Base-by-base conservation (phyloP, 2,888 invertebrate species). In the Incurvaria masculella region DNA sequence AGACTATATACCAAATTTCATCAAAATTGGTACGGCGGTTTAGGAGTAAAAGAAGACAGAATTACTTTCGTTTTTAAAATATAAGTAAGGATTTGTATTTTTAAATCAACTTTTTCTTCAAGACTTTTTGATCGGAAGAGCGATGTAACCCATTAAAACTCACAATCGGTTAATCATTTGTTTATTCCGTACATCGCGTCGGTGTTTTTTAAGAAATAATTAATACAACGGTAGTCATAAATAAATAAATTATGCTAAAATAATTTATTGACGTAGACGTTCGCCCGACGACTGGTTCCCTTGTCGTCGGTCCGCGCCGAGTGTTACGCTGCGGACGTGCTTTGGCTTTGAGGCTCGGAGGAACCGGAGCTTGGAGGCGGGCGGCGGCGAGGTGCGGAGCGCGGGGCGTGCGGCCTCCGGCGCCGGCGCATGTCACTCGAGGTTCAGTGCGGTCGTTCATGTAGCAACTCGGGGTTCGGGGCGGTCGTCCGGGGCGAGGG, bases 201-300 rank as follows among this genome's bases (percentile, higher is more conserved):
- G 67, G 61, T 69, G 66, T 17, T 41, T 41, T 41, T 8, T 69
- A 66, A 69, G 61, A 67, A 62, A 68, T 66, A 67, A 64, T 68
- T 62, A n/a, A 67, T 65, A 69, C 64, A 69, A 69, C 68, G 63
- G 62, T 67, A 67, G 72, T 74, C 73, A 71, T 65, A 67, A 74
- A 70, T 72, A 75, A 75, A 76, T 78, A 76, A 76, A 71, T 75
- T 72, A 76, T 64, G 68, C 69, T 71, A 66, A 41, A 71, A 73
- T 74, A 71, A 76, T 71, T 74, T 72, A 74, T 64, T 74, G 74
- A 76, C 75, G 66, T 73, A 74, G 72, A 72, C 66, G 66, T 65
- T 59, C 69, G 63, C 68, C 64, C 62, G 64, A 66, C 64, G 65
- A 61, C 62, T 63, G 64, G 66, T 65, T 62, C 10, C 10, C 23